Base-by-base conservation (phyloP, 2,888 invertebrate genomes). In the Lucinisca nassula region DNA sequence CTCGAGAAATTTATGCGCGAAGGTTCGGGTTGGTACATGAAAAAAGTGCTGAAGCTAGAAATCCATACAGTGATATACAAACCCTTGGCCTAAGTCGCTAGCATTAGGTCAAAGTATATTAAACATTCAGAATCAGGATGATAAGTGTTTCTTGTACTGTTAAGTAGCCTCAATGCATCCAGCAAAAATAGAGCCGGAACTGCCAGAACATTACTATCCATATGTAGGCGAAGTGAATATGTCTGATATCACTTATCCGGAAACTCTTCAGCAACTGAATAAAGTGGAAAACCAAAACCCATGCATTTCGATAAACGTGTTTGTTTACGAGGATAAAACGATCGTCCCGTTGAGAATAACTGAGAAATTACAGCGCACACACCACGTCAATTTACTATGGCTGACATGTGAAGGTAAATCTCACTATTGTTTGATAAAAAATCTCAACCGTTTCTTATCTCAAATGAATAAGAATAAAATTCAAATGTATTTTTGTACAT, bases 401-500 rank as follows among this genome's bases (percentile, higher is more conserved):
- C 76, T 88, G 74, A 85, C 38, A 49, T 38, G 61, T 30, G 75
- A 61, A 45, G 67, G 81, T 51, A 79, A 40, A 1, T 72, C 85
- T 3, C 90, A 88, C 70, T 90, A 86, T 49, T 86, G 86, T 77
- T 79, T 90, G 51, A 90, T 88, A 40, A 88, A 35, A 27, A 61
- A 90, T 51, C 74, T 90, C 10, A 87, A 87, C 49, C 37, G 87
- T 0, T 90, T 90, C 70, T 72, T 90, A 27, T 86, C 75, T 49
- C 55, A 84, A 49, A 78, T 83, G 32, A 86, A 87, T 30, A 73
- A 17, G 1, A 51, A 70, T 51, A 27, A 67, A 27, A 49, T 75
- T 70, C 32, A 76, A 49, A 17, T 76, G 49, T 79, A 74, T 55
- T 80, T 78, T 40, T 87, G 87, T 24, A 8, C 37, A 27, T 84